Evolutionary conservation across 1,140 invertebrate species (phyloP).

Genomic region (Drosophila albomicans): DNA sequence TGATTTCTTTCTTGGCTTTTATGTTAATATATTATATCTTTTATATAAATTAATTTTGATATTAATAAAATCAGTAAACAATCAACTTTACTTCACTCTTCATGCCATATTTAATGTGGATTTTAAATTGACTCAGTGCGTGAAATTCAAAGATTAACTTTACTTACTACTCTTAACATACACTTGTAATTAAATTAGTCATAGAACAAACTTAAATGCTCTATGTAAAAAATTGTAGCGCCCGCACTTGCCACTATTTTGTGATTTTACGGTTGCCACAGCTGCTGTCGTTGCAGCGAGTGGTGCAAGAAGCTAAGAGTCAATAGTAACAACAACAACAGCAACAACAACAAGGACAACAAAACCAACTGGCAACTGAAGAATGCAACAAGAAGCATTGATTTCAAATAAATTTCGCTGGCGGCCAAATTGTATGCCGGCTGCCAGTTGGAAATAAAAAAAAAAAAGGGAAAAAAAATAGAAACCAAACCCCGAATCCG

Average conservation of each 20-base stretch:
- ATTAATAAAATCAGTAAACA: no score
- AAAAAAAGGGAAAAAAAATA: neutral
- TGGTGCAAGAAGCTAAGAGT: conserved; percentile 63
- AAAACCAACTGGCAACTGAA: conserved; percentile 65
- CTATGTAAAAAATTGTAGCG: conserved; percentile 15
- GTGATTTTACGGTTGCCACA: conserved; percentile 25
- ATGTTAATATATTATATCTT: no score
- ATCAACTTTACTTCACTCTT: no score
- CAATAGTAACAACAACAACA: conserved; percentile 41
- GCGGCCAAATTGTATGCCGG: conserved; percentile 82
- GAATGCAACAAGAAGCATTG: conserved; percentile 83
- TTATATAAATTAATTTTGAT: no score
- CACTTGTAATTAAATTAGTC: no score
- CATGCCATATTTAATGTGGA: no score
- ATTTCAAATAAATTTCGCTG: conserved; percentile 84
- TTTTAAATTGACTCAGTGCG: no score
- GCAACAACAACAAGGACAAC: conserved; percentile 6
- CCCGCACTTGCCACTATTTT: conserved; percentile 43
- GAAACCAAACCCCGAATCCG: conserved; percentile 10
- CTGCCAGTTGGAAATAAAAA: conserved; percentile 41
- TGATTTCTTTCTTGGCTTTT: no score
- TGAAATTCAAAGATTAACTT: no score
- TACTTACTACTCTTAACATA: no score
- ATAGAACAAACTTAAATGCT: conserved; percentile 20
- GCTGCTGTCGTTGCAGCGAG: conserved; percentile 34